Base-by-base conservation (phyloP, 2,888 invertebrate genomes). In the Meiosimyza platycephala region DNA sequence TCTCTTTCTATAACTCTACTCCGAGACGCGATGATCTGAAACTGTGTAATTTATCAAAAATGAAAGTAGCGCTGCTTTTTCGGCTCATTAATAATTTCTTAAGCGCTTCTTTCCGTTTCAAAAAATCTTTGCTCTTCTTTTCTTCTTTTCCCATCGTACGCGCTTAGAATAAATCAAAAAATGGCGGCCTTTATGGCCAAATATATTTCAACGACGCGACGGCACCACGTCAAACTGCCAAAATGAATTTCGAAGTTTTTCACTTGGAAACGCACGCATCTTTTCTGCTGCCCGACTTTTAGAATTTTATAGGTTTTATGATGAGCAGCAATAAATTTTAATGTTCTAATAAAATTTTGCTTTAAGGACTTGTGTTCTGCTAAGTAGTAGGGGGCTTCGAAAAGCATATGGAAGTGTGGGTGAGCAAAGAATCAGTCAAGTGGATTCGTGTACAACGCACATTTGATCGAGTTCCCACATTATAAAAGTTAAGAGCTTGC, bases 11-110 rank as follows among this genome's bases (percentile, higher is more conserved):
- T 40, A 40, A 40, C 40, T 40, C 40, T 1, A 9, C 40, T 40
- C 40, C 40, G 9, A 40, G 9, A 9, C 9, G 40, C 6, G 40
- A 7, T 16, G 50, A 16, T n/a, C 18, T 57, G 40, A 63, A 69
- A 47, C 65, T 71, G 72, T 72, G 73, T 78, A 76, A 77, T 78
- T 77, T 78, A 78, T 78, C 78, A 78, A 78, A 77, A 65, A 71
- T 70, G 73, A 75, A 52, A 28, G 16, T 33, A 15, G 52, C 55
- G 16, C 54, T n/a, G 50, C 52, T 33, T 64, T 60, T 65, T 77
- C 75, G 74, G 67, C 72, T 77, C 78, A 76, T 78, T 78, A 76
- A 78, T 77, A 77, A 78, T 77, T 76, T 66, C 68, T 74, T 50
- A 69, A 59, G 64, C 57, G 40, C 40, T 40, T 57, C 28, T 59